Percentiles rank a stretch among this genome's conserved stretches.
These are phyloP conservation scores for Dolichopus griseipennis DNA, from an alignment of 2,888 invertebrate species.

Conservation along the genomic window DNA sequence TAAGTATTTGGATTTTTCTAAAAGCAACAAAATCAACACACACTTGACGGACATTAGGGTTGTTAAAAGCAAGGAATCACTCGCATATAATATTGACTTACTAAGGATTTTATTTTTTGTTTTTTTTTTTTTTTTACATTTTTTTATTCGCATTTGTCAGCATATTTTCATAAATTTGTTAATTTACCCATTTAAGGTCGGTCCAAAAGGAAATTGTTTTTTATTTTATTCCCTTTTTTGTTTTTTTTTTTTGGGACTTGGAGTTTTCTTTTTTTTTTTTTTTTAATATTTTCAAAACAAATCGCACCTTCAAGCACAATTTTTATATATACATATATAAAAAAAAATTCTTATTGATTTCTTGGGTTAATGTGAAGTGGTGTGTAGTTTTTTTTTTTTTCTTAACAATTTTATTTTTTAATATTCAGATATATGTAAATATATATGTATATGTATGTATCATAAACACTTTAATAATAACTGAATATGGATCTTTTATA, in stretches of 20 bases:
- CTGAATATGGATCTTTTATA: too few species aligned
- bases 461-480: too few species aligned
- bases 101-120: neutral
- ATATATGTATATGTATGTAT: neutral
- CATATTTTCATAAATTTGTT: slow-evolving; percentile 4
- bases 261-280: neutral
- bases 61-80: neutral
- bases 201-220: neutral
- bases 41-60: slow-evolving; percentile 6
- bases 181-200: slow-evolving; percentile 1
- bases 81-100: neutral
- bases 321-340: neutral
- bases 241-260: too few species aligned
- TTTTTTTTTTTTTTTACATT: too few species aligned
- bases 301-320: neutral
- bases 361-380: neutral
- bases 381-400: too few species aligned
- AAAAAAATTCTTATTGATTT: neutral
- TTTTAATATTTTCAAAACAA: neutral
- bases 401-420: too few species aligned
- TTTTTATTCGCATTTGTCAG: slow-evolving; percentile 2
- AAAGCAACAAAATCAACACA: neutral
- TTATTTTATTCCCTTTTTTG: too few species aligned
- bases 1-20: neutral
- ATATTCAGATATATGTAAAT: neutral